phyloP scores from a whole-genome alignment of 2,113 vertebrate species.

The Hippolais icterina region DNA sequence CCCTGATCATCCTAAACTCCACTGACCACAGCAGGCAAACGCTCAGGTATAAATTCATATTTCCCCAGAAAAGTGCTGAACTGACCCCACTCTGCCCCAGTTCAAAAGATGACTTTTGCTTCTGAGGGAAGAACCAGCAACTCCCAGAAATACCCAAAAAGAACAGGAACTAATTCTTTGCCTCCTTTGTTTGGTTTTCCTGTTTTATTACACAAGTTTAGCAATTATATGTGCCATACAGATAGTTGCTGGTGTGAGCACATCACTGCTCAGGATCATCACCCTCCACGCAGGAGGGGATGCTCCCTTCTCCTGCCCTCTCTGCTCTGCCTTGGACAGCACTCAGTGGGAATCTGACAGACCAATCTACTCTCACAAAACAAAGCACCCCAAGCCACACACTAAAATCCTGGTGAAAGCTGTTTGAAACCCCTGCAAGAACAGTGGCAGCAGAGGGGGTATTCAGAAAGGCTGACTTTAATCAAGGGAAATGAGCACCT shows the following conservation, averaged over 20 bases:
- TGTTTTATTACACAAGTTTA: neutral
- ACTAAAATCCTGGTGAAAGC: neutral
- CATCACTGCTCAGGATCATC: neutral
- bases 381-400: neutral
- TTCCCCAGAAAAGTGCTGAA: neutral
- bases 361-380: neutral
- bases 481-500: neutral
- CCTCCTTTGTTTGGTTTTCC: neutral
- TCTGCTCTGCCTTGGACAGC: neutral
- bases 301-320: neutral
- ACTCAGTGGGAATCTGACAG: accelerated
- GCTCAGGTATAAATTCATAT: neutral
- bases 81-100: neutral
- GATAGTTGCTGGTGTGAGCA: neutral
- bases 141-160: neutral
- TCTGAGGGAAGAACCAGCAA: neutral
- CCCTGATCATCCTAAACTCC: neutral
- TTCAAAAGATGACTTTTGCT: neutral
- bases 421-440: neutral
- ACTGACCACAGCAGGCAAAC: neutral
- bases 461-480: neutral
- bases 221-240: neutral
- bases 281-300: neutral
- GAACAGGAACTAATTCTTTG: neutral
- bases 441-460: neutral